Percentiles rank a stretch among this genome's conserved stretches.
These are phyloP conservation scores for Semnornis frantzii DNA, from an alignment of 2,113 vertebrate species.

Conservation along the genomic window DNA sequence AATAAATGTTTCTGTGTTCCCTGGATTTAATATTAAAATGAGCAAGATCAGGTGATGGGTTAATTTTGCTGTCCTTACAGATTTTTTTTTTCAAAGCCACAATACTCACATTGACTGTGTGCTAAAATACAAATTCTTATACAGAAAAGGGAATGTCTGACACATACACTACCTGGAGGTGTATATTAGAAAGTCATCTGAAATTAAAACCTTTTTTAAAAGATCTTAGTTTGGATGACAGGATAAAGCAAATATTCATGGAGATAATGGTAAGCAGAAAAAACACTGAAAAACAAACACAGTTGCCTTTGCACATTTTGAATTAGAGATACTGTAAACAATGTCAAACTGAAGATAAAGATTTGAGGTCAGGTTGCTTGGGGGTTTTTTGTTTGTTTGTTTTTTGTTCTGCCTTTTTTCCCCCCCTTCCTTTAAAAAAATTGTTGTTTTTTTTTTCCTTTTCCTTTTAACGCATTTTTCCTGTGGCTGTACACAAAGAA, in stretches of 20 bases:
- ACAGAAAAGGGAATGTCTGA: not conserved
- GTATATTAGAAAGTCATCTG: not conserved
- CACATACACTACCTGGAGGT: not conserved
- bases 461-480: slow-evolving; percentile 43
- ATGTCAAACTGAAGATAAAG: slow-evolving; percentile 54
- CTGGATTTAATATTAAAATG: not conserved
- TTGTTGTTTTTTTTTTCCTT: slow-evolving; percentile 17
- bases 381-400: too few species aligned
- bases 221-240: not conserved
- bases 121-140: not conserved
- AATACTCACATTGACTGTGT: not conserved
- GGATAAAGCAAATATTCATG: slow-evolving; percentile 43
- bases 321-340: slow-evolving; percentile 62
- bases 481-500: slow-evolving; percentile 54
- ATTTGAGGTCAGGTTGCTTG: slow-evolving; percentile 5
- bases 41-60: not conserved
- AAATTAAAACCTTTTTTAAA: not conserved
- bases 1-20: not conserved
- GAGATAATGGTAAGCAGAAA: slow-evolving; percentile 49
- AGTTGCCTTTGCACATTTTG: slow-evolving; percentile 44
- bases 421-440: too few species aligned
- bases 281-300: slow-evolving; percentile 44
- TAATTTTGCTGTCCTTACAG: not conserved
- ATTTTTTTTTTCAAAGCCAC: not conserved
- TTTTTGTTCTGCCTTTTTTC: too few species aligned